Base-by-base conservation (phyloP, 2,797 vertebrate species). In the Ambastaia sidthimunki region DNA sequence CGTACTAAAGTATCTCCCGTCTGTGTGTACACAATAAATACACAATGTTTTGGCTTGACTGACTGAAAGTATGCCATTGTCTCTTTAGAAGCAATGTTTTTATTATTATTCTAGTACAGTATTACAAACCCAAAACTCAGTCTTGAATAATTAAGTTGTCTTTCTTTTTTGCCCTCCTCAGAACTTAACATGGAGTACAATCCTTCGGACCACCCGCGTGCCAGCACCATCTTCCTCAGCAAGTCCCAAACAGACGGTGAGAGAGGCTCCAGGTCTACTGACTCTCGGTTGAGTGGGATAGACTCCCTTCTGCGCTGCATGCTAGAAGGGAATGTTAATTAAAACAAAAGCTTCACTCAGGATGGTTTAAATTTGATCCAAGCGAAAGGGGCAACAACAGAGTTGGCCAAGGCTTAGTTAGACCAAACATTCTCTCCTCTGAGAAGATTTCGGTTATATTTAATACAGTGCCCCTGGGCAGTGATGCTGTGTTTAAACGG, bases 221-320 rank as follows among this genome's bases (percentile, higher is more conserved):
- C 97, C 88, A 96, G 95, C 93, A 96, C 96, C 60, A 98, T 99
- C 92, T 99, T 99, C 90, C 97, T 99, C 88, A 97, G 97, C 94
- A 99, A 98, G 92, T 98, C 97, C 9, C 96, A 97, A 88, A 96
- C 96, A n/a, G 96, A 96, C 71, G 95, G 96, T 97, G 67, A 89
- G 87, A 80, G 75, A 72, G 47, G 12, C 11, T 28, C 21, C 59
- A 12, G 23, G 41, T 62, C 5, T 62, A 16, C 55, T 68, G 65
- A 59, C 63, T 37, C 47, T 13, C 63, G 57, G 31, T 37, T 28
- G 63, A 76, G 50, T 68, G 63, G 34, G 34, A 47, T 19, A 28
- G 23, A 48, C 21, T 60, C 50, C 50, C 60, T 62, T 41, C 44
- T 55, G 37, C 11, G 31, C 23, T 48, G 23, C 11, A 60, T 10